phyloP scores from a whole-genome alignment of 2,113 vertebrate species.

The Empidonax alnorum region DNA sequence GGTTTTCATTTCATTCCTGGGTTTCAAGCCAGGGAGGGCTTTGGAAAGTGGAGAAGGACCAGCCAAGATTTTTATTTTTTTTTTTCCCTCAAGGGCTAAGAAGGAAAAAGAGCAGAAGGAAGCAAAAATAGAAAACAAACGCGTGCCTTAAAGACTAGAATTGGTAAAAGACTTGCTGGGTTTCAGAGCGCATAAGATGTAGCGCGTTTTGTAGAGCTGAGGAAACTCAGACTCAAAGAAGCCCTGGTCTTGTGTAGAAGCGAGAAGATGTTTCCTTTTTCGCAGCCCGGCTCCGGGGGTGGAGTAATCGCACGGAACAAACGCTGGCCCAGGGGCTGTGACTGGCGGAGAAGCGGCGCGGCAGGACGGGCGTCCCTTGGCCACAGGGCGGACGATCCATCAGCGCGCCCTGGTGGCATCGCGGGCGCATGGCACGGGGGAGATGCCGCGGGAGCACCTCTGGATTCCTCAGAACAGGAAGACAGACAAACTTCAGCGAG shows the following conservation, averaged over 20 bases:
- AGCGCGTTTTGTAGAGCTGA: not conserved
- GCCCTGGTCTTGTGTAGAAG: not conserved
- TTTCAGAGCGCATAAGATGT: not conserved
- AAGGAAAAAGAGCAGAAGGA: not conserved
- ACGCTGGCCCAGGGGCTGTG: accelerated
- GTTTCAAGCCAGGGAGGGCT: not conserved
- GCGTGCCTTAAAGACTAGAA: not conserved
- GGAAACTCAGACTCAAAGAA: not conserved
- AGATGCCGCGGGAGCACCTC: not conserved
- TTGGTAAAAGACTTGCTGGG: not conserved
- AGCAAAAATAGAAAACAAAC: not conserved
- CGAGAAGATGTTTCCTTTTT: not conserved
- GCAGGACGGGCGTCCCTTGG: accelerated
- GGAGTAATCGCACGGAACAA: accelerated
- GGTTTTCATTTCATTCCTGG: not conserved
- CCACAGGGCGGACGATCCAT: not conserved
- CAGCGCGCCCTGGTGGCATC: not conserved
- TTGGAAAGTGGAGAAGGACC: not conserved
- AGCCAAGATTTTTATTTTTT: not conserved
- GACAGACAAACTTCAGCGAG: not conserved
- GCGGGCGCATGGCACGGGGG: accelerated
- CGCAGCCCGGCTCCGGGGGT: not conserved
- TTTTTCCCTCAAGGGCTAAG: not conserved
- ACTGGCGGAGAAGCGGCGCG: accelerated
- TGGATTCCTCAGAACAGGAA: not conserved